Base-by-base conservation (phyloP, 2,797 vertebrate species). In the Hypotaenidia philippensis region DNA sequence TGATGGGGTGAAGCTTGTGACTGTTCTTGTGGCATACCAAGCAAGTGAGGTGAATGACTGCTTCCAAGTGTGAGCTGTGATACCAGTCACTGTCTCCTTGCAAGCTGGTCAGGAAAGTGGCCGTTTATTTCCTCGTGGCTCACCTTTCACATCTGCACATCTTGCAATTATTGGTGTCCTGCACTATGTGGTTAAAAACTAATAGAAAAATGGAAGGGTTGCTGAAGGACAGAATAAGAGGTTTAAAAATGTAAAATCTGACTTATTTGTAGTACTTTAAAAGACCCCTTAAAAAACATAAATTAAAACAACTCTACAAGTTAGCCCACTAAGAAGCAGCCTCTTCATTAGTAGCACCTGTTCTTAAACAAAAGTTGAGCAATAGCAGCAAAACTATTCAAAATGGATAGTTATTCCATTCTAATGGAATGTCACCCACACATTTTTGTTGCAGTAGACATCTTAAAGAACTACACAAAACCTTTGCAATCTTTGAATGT, bases 391-490 rank as follows among this genome's bases (percentile, higher is more conserved):
- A 97, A 97, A 97, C 94, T 97, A 97, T 95, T 93, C 89, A 97
- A 96, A 94, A 96, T 96, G 95, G 93, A 94, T 94, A 96, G 90
- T 84, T 77, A 96, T 95, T 97, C 88, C 87, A 97, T 97, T 97
- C 89, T 93, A 95, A 97, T 96, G 94, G 97, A 98, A 97, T 82
- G 94, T 95, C 90, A 96, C 87, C 96, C 96, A 95, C 91, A 93
- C 72, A 23, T 87, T 96, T 96, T 97, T 97, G 95, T 96, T 95
- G 93, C 96, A 97, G 96, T 96, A 97, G 97, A 97, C 95, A 95
- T 90, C 97, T 95, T 95, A 96, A 97, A 97, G 92, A 97, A 97
- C 96, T 97, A 97, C 97, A 97, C 94, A 91, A 93, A 97, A 97
- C 90, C 87, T 95, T 95, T 96, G 94, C 94, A 82, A 89, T 93